Base-by-base conservation (phyloP, 2,113 vertebrate species). In the Recurvirostra avosetta region DNA sequence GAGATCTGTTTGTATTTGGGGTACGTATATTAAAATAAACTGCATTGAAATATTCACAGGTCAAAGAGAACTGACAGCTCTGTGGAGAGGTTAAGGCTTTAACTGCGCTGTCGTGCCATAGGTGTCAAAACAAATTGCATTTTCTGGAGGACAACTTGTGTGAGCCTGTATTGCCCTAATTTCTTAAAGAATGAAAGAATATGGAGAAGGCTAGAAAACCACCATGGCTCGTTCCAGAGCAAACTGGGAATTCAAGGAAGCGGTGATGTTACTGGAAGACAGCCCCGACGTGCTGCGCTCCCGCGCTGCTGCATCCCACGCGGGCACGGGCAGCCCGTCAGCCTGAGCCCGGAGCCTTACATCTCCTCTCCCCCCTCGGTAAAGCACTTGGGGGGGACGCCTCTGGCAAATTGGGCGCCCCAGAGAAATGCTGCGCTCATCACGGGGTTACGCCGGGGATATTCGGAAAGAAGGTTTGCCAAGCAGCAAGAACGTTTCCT, bases 361-460 rank as follows among this genome's bases (percentile, higher is more conserved):
- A 4, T 15, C 58, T 18, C 32, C 75, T 29, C 71, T 15, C 9
- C 5, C 26, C 19, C 30, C 38, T 11, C 3, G 18, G 29, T 9
- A 25, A 22, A 43, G 55, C 25, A 1, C n/a, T 2, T 1, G 2
- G 26, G 56, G 40, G 26, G 23, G 2, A 56, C 0, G 5, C 41
- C 38, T 17, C 14, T 63, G 58, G 56, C 63, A 56, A 32, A 32
- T 2, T 4, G 43, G 29, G 34, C 0, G 1, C 40, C 41, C 52
- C 53, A 25, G 38, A 25, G 32, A 65, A 59, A 23, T 12, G 11
- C 49, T 49, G 19, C 0, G 3, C 9, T 36, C 32, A 2, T 13
- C 52, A 4, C 0, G 1, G 12, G 53, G 7, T n/a, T 23, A 9
- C 0, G 3, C 38, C 79, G 11, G 65, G 0, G 6, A 18, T 2